A percentile compares a stretch with the other conserved stretches of the same genome.
Evolutionary conservation across 2,113 vertebrate species (phyloP).

Genomic region (Manacus vitellinus): DNA sequence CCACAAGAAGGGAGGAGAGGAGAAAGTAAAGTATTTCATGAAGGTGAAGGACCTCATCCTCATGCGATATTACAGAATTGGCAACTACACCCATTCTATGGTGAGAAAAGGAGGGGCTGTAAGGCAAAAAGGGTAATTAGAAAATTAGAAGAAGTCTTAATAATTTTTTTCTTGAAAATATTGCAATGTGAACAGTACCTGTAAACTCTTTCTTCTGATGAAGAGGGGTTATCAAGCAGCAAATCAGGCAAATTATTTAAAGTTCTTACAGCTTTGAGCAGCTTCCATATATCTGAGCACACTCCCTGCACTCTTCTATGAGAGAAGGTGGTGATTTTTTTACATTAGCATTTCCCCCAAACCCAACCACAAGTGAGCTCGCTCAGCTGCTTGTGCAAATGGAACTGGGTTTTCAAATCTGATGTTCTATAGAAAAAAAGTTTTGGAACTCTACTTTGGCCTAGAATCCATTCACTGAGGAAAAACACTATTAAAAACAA

Average conservation of each 20-base stretch:
- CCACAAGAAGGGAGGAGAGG: not conserved
- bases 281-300: not conserved
- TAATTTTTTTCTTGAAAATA: not conserved
- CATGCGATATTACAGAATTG: not conserved
- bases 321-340: not conserved
- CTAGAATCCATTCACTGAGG: not conserved
- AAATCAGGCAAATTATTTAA: not conserved
- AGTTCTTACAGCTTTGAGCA: not conserved
- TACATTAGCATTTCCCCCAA: not conserved
- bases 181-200: not conserved
- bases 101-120: not conserved
- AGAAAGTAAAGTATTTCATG: not conserved
- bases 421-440: not conserved
- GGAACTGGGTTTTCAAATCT: not conserved
- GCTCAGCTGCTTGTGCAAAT: not conserved
- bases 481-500: not conserved
- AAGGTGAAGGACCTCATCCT: not conserved
- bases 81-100: not conserved
- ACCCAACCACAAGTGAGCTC: not conserved
- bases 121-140: not conserved
- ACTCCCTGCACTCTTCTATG: not conserved
- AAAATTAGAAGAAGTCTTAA: not conserved
- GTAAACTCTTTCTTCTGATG: not conserved
- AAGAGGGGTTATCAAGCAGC: not conserved
- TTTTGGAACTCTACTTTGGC: not conserved